phyloP scores from a whole-genome alignment of 2,888 invertebrate genomes.

The Cataglyphis albicans region DNA sequence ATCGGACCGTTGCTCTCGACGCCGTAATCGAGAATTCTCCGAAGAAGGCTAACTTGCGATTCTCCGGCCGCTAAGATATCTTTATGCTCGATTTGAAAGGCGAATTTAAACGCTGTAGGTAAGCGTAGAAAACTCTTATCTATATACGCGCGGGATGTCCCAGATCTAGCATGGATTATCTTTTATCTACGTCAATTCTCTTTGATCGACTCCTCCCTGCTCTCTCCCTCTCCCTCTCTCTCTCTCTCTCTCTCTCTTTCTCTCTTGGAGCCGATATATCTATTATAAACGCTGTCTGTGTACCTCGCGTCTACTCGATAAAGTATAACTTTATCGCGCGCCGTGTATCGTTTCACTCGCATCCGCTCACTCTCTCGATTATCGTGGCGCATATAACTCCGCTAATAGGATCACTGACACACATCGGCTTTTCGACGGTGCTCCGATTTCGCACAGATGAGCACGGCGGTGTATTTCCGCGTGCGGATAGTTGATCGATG shows the following conservation, averaged over 20 bases:
- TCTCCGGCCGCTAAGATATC: neutral
- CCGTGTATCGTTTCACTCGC: constrained; percentile 22
- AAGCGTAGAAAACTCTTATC: neutral
- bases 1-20: neutral
- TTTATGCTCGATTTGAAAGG: neutral
- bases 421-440: constrained; percentile 49
- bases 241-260: no score
- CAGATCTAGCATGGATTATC: neutral
- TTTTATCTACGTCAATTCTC: constrained; percentile 7
- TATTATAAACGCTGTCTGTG: constrained; percentile 1
- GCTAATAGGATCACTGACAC: constrained; percentile 46
- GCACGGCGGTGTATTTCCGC: constrained; percentile 34
- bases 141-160: neutral
- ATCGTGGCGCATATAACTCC: constrained; percentile 9
- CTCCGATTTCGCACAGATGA: constrained; percentile 38
- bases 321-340: constrained; percentile 36
- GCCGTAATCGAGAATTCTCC: constrained; percentile 16
- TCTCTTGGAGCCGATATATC: constrained; percentile 24
- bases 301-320: constrained; percentile 15
- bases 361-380: constrained; percentile 25
- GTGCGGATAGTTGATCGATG: constrained; percentile 52
- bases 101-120: constrained; percentile 15
- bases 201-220: neutral
- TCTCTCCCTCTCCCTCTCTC: no score
- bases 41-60: neutral